Evolutionary conservation across 2,797 vertebrate genomes (phyloP).

Genomic region (Sebastes diploproa): DNA sequence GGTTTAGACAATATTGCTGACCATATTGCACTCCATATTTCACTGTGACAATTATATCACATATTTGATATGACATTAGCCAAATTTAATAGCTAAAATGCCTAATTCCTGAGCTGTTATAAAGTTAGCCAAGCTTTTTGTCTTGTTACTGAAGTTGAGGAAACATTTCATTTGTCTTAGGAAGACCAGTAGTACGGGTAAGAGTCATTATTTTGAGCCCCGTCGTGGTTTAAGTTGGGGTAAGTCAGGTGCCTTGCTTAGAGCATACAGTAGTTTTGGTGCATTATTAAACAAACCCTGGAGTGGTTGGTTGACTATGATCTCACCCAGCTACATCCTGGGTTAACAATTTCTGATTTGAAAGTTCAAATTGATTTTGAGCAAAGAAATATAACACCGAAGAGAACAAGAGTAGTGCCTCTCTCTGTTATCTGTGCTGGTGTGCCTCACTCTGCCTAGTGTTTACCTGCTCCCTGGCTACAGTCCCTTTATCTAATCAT

Average conservation of each 20-base stretch:
- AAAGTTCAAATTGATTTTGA: not conserved
- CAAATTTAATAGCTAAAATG: too few species aligned
- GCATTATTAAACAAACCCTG: constrained; percentile 11
- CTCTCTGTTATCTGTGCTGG: not conserved
- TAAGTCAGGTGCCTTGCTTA: not conserved
- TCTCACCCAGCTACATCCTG: not conserved
- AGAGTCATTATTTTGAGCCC: constrained; percentile 2
- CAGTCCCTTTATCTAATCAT: constrained; percentile 40
- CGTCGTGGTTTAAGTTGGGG: not conserved
- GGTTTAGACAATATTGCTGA: too few species aligned
- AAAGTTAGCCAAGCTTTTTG: not conserved
- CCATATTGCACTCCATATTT: too few species aligned
- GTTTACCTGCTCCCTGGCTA: constrained; percentile 14
- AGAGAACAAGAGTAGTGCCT: not conserved
- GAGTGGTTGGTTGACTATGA: not conserved
- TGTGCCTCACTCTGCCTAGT: not conserved
- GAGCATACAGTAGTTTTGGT: not conserved
- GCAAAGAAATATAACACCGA: not conserved
- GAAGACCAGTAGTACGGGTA: not conserved
- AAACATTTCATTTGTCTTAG: too few species aligned
- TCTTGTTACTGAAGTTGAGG: not conserved
- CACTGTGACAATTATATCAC: too few species aligned
- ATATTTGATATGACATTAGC: too few species aligned
- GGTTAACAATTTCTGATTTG: not conserved
- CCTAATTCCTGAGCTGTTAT: not conserved